Evolutionary conservation across 2,113 vertebrate genomes (phyloP).

Genomic region (Pithys albifrons): DNA sequence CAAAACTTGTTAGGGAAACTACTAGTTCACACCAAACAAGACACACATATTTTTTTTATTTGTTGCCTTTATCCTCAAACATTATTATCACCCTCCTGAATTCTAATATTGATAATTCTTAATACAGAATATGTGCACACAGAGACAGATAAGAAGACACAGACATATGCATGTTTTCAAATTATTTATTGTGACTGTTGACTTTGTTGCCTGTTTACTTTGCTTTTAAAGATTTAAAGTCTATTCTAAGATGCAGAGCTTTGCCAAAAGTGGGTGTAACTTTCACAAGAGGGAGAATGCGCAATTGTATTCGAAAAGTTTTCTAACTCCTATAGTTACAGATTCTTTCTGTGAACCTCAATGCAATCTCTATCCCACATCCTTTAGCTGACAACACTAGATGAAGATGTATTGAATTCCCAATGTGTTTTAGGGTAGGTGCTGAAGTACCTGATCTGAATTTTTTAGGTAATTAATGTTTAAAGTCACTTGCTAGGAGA

Average conservation of each 20-base stretch:
- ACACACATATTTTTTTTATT: background rate
- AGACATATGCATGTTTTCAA: background rate
- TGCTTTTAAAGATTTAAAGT: background rate
- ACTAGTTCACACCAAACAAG: background rate
- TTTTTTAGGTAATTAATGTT: slow-evolving; percentile 11
- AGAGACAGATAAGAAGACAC: background rate
- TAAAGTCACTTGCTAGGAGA: background rate
- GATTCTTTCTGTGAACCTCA: background rate
- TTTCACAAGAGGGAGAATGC: background rate
- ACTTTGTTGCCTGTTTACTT: slow-evolving; percentile 24
- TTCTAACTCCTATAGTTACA: background rate
- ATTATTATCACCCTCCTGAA: background rate
- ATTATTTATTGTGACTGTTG: background rate
- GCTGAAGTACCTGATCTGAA: background rate
- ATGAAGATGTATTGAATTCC: background rate
- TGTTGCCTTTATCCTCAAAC: background rate
- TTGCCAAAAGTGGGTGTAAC: background rate
- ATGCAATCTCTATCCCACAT: background rate
- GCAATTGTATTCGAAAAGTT: background rate
- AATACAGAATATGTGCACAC: background rate
- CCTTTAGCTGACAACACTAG: background rate
- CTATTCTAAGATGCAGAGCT: background rate
- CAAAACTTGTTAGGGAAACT: background rate
- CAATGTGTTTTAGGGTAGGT: background rate
- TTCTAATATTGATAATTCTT: slow-evolving; percentile 12